Evolutionary conservation across 2,888 invertebrate species (phyloP).

Genomic region (Steromphala cineraria): DNA sequence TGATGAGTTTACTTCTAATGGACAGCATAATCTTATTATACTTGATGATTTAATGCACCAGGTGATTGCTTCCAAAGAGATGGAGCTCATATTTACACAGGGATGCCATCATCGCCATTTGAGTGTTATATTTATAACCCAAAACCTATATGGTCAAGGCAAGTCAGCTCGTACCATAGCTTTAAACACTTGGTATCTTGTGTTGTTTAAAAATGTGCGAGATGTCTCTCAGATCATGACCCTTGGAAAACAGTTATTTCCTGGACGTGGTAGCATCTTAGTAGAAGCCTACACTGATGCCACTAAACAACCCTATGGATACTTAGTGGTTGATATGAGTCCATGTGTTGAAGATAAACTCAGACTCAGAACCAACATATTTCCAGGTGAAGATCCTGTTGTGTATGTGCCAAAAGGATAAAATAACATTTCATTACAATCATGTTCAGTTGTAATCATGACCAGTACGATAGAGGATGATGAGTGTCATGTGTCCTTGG

Average conservation of each 20-base stretch:
- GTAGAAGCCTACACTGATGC: conserved; percentile 28
- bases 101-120: no score
- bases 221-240: conserved; percentile 21
- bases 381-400: not conserved
- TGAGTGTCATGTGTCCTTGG: no score
- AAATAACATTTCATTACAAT: no score
- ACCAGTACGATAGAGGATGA: no score
- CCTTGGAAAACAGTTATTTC: conserved; percentile 27
- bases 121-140: no score
- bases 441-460: no score
- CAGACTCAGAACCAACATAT: conserved; percentile 28
- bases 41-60: no score
- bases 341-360: conserved; percentile 19
- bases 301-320: conserved; percentile 3
- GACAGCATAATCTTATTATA: no score
- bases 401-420: not conserved
- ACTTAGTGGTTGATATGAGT: conserved; percentile 26
- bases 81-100: no score
- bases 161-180: not conserved
- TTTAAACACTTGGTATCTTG: conserved; percentile 29
- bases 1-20: no score
- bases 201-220: conserved; percentile 27
- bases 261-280: conserved; percentile 19
- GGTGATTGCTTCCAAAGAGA: no score
- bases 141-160: no score